These are phyloP conservation scores for Knipowitschia caucasica DNA, from an alignment of 2,797 vertebrate genomes.

Conservation along the genomic window DNA sequence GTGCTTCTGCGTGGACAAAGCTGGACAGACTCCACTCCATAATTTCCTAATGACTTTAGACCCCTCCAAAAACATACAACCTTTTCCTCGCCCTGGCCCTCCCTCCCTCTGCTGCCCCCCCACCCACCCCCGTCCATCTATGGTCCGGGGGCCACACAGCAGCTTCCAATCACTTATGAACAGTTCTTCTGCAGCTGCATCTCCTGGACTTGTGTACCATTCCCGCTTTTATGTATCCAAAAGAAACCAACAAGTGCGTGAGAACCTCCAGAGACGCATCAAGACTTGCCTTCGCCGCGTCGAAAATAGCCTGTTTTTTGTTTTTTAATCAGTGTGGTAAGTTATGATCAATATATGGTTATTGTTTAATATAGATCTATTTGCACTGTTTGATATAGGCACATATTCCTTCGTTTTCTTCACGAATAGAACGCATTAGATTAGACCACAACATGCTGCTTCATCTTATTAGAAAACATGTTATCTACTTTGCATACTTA, in stretches of 20 bases:
- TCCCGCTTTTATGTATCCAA: not conserved
- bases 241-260: not conserved
- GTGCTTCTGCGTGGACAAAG: constrained; percentile 23
- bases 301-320: constrained; percentile 3
- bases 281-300: not conserved
- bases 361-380: not conserved
- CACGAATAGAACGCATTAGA: too few species aligned
- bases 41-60: constrained; percentile 73
- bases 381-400: not conserved
- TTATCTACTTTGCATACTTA: too few species aligned
- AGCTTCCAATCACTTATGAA: constrained; percentile 28
- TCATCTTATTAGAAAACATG: too few species aligned
- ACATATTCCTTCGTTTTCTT: too few species aligned
- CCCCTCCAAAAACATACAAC: constrained; percentile 30
- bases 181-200: constrained; percentile 22
- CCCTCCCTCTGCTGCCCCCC: constrained; percentile 23
- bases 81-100: constrained; percentile 20
- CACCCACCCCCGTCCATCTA: too few species aligned
- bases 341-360: constrained; percentile 11
- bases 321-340: constrained; percentile 36
- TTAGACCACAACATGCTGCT: too few species aligned
- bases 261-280: not conserved
- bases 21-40: constrained; percentile 73
- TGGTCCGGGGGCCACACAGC: constrained; percentile 14
- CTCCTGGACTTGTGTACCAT: not conserved